Conservation (phyloP, 1,140 invertebrate genomes). For the Habropoda laboriosa region DNA sequence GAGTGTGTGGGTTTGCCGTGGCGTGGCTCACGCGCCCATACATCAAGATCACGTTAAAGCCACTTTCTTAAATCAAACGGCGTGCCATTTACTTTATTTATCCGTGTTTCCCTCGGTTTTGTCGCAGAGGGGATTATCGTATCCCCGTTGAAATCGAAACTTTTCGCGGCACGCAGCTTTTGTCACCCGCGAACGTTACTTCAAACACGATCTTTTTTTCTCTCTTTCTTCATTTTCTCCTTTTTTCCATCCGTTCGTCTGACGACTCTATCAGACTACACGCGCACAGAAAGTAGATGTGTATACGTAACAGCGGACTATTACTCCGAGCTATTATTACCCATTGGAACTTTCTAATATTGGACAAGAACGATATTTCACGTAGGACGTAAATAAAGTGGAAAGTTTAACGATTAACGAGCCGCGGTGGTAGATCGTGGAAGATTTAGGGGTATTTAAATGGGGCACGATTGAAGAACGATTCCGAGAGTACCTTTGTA, state of each 20-base stretch:
- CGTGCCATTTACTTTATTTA: conserved; percentile 46
- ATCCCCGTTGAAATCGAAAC: conserved; percentile 19
- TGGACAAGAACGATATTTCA: conserved; percentile 14
- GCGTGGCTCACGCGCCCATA: conserved; percentile 40
- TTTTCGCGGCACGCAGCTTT: conserved; percentile 9
- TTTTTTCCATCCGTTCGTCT: too few relatives aligned
- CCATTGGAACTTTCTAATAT: conserved; percentile 16
- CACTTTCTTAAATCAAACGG: conserved; percentile 61
- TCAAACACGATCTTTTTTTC: background rate
- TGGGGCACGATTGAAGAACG: background rate
- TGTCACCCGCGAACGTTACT: background rate
- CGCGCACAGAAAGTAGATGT: too few relatives aligned
- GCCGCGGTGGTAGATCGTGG: background rate
- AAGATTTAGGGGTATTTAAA: background rate
- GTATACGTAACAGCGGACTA: too few relatives aligned
- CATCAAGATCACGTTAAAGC: conserved; percentile 59
- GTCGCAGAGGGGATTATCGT: conserved; percentile 16
- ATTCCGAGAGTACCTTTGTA: too few relatives aligned
- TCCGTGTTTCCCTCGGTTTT: conserved; percentile 13
- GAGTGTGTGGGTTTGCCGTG: conserved; percentile 35
- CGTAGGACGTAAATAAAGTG: conserved; percentile 6
- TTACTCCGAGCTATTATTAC: conserved; percentile 5
- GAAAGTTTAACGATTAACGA: conserved; percentile 19
- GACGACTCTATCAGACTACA: background rate
- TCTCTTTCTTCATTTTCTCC: too few relatives aligned